Evolutionary conservation across 2,888 invertebrate genomes (phyloP).

Genomic region (Nephrotoma flavescens): DNA sequence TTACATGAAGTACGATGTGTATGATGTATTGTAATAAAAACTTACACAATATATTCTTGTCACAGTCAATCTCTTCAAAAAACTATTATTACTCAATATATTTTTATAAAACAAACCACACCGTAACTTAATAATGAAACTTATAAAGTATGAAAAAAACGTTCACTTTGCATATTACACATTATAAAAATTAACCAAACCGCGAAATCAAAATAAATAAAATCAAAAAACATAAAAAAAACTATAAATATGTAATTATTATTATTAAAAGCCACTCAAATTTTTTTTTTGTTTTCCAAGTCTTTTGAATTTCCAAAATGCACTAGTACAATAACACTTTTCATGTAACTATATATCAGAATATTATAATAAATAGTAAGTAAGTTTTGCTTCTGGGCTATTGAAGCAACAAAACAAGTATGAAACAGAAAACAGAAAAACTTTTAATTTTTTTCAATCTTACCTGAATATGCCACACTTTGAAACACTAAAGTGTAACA

Average conservation of each 20-base stretch:
- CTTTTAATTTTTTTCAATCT: slow-evolving; percentile 30
- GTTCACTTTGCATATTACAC: not conserved
- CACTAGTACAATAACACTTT: not conserved
- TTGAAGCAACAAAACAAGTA: not conserved
- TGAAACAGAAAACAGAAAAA: slow-evolving; percentile 1
- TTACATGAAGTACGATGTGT: not conserved
- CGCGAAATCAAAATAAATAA: not conserved
- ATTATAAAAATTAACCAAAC: not conserved
- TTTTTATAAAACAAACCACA: not conserved
- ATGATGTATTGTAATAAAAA: not conserved
- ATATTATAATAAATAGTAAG: not conserved
- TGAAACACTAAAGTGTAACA: slow-evolving; percentile 65
- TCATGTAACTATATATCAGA: not conserved
- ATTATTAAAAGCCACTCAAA: not conserved
- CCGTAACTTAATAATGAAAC: not conserved
- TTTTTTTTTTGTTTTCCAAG: not conserved
- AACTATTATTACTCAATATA: not conserved
- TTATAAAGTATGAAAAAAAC: not conserved
- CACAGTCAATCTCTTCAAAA: not conserved
- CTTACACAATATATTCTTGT: not conserved
- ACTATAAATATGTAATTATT: not conserved
- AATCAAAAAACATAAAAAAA: not conserved
- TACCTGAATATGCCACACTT: slow-evolving; percentile 92
- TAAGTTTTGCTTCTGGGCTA: not conserved
- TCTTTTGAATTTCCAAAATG: not conserved